Evolutionary conservation across 1,140 invertebrate species (phyloP).

Genomic region (Idris sp.): DNA sequence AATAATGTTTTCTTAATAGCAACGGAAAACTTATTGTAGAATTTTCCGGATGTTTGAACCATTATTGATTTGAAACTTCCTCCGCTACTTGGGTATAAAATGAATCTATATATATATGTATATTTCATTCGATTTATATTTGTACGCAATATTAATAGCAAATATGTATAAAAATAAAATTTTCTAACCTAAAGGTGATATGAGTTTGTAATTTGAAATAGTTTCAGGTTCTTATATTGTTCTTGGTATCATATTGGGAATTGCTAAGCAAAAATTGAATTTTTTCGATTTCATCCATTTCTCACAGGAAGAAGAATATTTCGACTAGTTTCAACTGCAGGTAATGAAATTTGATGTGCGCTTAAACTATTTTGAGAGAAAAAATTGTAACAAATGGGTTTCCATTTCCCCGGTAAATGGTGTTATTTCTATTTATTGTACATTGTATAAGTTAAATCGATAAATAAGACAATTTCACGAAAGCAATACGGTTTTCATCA

Average conservation of each 20-base stretch:
- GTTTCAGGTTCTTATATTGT: conserved; percentile 6
- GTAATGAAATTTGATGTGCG: conserved; percentile 19
- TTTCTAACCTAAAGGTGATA: background rate
- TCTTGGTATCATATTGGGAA: conserved; percentile 14
- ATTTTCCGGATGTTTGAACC: conserved; percentile 2
- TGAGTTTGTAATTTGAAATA: conserved; percentile 8
- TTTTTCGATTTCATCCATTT: conserved; percentile 17
- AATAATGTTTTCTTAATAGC: conserved; percentile 4
- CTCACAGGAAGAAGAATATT: conserved; percentile 7
- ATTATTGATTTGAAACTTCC: conserved; percentile 7
- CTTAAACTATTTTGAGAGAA: conserved; percentile 17
- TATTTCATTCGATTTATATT: no score
- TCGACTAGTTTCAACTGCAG: background rate
- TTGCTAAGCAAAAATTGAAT: conserved; percentile 26
- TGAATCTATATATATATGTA: no score
- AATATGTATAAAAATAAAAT: no score
- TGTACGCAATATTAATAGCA: no score
- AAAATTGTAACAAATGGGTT: conserved; percentile 14
- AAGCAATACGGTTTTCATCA: no score
- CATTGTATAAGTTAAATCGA: no score
- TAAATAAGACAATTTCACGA: no score
- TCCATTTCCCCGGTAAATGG: background rate
- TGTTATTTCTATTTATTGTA: background rate
- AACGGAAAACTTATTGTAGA: background rate
- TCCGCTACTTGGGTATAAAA: background rate